A percentile compares a stretch with the other conserved stretches of the same genome.
Conservation (phyloP, 2,888 invertebrate species). For the Ectemnius cavifrons region DNA sequence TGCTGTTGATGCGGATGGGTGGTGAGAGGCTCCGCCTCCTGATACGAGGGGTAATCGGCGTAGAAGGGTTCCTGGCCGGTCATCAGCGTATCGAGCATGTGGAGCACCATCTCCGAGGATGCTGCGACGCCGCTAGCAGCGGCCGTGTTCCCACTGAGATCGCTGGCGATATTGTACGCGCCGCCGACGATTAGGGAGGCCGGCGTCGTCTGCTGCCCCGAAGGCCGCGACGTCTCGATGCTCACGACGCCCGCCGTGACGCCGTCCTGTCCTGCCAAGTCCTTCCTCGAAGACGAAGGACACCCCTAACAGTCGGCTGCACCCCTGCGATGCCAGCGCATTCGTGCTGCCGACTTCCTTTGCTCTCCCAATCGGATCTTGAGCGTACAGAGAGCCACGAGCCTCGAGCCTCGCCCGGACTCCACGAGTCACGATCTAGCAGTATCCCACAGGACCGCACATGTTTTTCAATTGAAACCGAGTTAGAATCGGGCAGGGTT, state of each 20-base stretch:
- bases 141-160: slow-evolving; percentile 42
- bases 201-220: slow-evolving; percentile 66
- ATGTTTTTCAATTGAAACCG: too few species aligned
- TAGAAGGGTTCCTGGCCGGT: slow-evolving; percentile 86
- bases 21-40: slow-evolving; percentile 71
- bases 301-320: slow-evolving; percentile 22
- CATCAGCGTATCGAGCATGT: slow-evolving; percentile 83
- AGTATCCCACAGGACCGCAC: too few species aligned
- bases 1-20: slow-evolving; percentile 64
- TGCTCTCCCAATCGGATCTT: neutral
- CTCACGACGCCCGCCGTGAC: slow-evolving; percentile 77
- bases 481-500: neutral
- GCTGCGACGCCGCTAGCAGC: slow-evolving; percentile 49
- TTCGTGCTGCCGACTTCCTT: slow-evolving; percentile 30
- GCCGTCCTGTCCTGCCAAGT: slow-evolving; percentile 54
- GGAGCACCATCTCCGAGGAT: slow-evolving; percentile 86
- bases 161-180: neutral
- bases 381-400: too few species aligned
- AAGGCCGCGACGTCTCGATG: slow-evolving; percentile 76
- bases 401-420: neutral
- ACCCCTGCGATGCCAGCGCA: slow-evolving; percentile 38
- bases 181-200: slow-evolving; percentile 68
- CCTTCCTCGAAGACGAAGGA: slow-evolving; percentile 26
- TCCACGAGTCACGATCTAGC: too few species aligned
- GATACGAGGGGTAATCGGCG: slow-evolving; percentile 81